A percentile compares a stretch with the other conserved stretches of the same genome.
These are phyloP conservation scores for Sebastes nivosus DNA, from an alignment of 2,797 vertebrate species.

Conservation along the genomic window DNA sequence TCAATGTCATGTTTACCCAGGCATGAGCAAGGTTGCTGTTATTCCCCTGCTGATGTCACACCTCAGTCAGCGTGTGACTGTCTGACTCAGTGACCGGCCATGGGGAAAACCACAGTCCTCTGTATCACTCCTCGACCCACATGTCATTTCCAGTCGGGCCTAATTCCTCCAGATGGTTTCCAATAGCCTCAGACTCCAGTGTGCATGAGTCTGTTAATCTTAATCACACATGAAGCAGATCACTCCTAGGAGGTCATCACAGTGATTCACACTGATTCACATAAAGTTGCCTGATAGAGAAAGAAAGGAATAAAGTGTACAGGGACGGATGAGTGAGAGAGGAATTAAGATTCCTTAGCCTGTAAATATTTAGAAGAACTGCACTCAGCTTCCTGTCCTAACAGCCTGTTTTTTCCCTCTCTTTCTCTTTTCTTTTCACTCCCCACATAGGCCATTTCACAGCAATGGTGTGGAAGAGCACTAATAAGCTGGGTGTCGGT, in stretches of 20 bases:
- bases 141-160: constrained; percentile 13
- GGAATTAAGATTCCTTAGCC: constrained; percentile 31
- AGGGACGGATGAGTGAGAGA: neutral
- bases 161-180: constrained; percentile 43
- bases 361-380: constrained; percentile 68
- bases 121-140: constrained; percentile 10
- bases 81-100: constrained; percentile 39
- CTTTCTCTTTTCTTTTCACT: neutral
- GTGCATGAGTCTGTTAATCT: constrained; percentile 21
- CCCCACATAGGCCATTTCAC: constrained; percentile 91
- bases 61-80: constrained; percentile 31
- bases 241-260: neutral
- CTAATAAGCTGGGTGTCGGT: constrained; percentile 91
- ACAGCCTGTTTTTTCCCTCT: neutral
- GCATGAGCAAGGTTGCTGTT: constrained; percentile 16
- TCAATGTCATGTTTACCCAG: constrained; percentile 19
- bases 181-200: constrained; percentile 8
- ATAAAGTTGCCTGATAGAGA: neutral
- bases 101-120: constrained; percentile 29
- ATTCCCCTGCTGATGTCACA: constrained; percentile 31
- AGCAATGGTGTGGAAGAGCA: constrained; percentile 97
- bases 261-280: constrained; percentile 40
- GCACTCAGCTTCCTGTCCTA: constrained; percentile 4
- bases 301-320: neutral
- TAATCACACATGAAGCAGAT: constrained; percentile 30